Evolutionary conservation across 2,113 vertebrate genomes (phyloP).

Genomic region (Tachuris rubrigastra): DNA sequence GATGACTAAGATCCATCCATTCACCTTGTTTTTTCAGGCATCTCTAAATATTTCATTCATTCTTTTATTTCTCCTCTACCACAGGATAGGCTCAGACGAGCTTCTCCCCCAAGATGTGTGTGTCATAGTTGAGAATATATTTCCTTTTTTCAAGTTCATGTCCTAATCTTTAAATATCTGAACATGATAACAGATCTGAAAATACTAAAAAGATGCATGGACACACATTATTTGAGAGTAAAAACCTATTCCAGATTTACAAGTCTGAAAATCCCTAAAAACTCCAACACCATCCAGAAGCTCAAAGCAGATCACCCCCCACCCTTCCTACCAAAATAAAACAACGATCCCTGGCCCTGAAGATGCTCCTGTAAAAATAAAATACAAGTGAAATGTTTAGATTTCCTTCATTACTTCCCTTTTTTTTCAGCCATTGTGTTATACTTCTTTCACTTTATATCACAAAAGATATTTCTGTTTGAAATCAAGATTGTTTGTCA

Average conservation of each 20-base stretch:
- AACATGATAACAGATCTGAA: background rate
- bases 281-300: accelerated
- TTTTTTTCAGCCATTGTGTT: background rate
- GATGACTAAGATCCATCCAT: background rate
- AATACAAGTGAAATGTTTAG: background rate
- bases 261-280: background rate
- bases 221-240: background rate
- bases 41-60: background rate
- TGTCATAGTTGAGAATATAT: background rate
- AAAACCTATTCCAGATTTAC: background rate
- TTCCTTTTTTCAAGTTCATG: background rate
- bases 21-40: background rate
- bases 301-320: background rate
- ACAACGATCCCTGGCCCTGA: background rate
- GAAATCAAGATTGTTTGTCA: background rate
- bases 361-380: background rate
- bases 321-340: background rate
- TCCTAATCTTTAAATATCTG: background rate
- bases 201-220: background rate
- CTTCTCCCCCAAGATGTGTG: accelerated
- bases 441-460: background rate
- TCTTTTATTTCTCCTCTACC: background rate
- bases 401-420: background rate
- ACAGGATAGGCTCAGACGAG: background rate
- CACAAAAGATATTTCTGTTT: background rate